Percentiles rank a stretch among this genome's conserved stretches.
These are phyloP conservation scores for Hemibagrus guttatus DNA, from an alignment of 2,797 vertebrate genomes.

Conservation along the genomic window DNA sequence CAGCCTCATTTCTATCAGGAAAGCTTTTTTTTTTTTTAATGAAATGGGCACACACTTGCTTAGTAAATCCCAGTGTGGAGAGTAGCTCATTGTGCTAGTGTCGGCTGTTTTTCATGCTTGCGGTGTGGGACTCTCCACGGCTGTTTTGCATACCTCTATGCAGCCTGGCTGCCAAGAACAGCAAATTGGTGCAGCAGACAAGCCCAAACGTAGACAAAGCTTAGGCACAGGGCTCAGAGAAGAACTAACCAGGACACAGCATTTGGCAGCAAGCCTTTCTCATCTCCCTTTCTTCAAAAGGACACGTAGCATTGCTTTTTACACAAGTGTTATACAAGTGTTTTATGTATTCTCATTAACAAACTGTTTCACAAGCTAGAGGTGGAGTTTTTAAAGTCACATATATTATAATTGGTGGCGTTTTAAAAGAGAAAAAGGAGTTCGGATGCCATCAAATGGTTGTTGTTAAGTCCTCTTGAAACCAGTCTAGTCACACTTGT, in stretches of 20 bases:
- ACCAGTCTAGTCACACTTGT: slow-evolving; percentile 22
- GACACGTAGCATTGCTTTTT: slow-evolving; percentile 6
- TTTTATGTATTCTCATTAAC: slow-evolving; percentile 6
- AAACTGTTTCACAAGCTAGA: neutral
- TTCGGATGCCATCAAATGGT: neutral
- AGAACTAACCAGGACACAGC: slow-evolving; percentile 27
- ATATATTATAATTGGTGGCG: neutral
- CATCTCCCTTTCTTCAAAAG: slow-evolving; percentile 10
- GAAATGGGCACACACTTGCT: slow-evolving; percentile 22
- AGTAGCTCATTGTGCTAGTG: slow-evolving; percentile 45
- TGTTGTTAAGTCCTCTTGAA: slow-evolving; percentile 2
- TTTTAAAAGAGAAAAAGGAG: neutral
- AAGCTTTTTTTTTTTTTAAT: neutral
- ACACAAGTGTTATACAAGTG: neutral
- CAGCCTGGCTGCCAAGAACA: slow-evolving; percentile 55
- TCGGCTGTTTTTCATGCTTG: slow-evolving; percentile 51
- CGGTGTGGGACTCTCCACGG: slow-evolving; percentile 51
- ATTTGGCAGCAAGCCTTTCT: slow-evolving; percentile 35
- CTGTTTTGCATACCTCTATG: slow-evolving; percentile 58
- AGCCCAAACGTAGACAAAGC: slow-evolving; percentile 58
- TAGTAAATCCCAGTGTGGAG: slow-evolving; percentile 39
- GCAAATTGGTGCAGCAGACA: slow-evolving; percentile 57
- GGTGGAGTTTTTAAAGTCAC: neutral
- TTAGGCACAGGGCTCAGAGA: slow-evolving; percentile 31
- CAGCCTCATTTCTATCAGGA: slow-evolving; percentile 10